phyloP scores from a whole-genome alignment of 2,797 vertebrate species.

The Tachyglossus aculeatus region DNA sequence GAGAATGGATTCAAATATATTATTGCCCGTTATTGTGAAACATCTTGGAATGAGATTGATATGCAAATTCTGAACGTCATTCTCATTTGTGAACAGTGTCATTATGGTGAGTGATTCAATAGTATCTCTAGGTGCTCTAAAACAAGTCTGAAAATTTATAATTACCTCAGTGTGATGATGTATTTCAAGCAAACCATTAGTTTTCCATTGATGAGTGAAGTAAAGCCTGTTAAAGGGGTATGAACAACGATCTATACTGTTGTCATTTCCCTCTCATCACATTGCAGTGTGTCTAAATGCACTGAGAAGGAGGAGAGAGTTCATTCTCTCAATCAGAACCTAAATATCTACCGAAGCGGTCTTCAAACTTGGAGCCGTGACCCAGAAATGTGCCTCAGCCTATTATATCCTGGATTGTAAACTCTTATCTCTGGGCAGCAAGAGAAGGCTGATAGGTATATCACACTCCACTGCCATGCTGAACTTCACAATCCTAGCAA shows the following conservation, averaged over 20 bases:
- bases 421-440: too few relatives aligned
- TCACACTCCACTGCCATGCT: too few relatives aligned
- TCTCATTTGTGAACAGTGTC: conserved; percentile 19
- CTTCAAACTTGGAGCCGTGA: too few relatives aligned
- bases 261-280: too few relatives aligned
- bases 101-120: conserved; percentile 17
- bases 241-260: not conserved
- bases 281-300: too few relatives aligned
- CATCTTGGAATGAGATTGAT: conserved; percentile 24
- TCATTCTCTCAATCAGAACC: not conserved
- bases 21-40: conserved; percentile 10
- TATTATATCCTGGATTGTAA: too few relatives aligned
- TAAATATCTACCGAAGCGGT: not conserved
- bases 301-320: too few relatives aligned
- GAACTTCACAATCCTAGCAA: too few relatives aligned
- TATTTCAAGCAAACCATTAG: conserved; percentile 26
- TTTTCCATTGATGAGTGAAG: conserved; percentile 18
- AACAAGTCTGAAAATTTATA: conserved; percentile 31
- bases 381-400: too few relatives aligned
- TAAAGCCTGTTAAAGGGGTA: not conserved
- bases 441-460: too few relatives aligned
- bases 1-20: conserved; percentile 41
- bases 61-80: conserved; percentile 16
- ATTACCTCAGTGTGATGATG: conserved; percentile 29
- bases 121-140: not conserved